phyloP scores from a whole-genome alignment of 2,113 vertebrate species.

The Aplodontia rufa region DNA sequence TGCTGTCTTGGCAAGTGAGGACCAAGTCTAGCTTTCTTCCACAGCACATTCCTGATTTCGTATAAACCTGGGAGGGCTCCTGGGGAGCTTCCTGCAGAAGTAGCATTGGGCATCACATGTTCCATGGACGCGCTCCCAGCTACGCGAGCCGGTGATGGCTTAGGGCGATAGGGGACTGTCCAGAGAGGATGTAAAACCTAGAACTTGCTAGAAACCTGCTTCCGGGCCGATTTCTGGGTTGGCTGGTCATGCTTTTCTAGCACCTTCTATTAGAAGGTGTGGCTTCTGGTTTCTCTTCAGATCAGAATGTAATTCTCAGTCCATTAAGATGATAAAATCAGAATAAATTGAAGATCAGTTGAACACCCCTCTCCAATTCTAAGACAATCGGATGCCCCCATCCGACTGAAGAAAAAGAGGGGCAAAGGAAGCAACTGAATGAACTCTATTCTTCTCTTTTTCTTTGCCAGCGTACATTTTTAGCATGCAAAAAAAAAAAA shows the following conservation, averaged over 20 bases:
- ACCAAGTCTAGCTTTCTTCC: too few species aligned
- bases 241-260: neutral
- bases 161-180: neutral
- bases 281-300: neutral
- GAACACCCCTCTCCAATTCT: neutral
- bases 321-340: neutral
- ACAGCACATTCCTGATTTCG: neutral
- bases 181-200: neutral
- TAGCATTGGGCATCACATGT: neutral
- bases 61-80: neutral
- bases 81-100: neutral
- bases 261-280: neutral
- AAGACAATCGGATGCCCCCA: neutral
- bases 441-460: neutral
- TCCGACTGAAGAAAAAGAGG: neutral
- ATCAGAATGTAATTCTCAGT: neutral
- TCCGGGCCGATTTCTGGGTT: neutral
- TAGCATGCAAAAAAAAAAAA: too few species aligned
- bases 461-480: neutral
- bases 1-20: neutral
- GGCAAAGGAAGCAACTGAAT: neutral
- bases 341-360: neutral
- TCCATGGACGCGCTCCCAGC: neutral
- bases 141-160: neutral
- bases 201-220: neutral